Percentiles rank a stretch among this genome's conserved stretches.
phyloP scores from a whole-genome alignment of 2,113 vertebrate species.

The Brachyistius frenatus region DNA sequence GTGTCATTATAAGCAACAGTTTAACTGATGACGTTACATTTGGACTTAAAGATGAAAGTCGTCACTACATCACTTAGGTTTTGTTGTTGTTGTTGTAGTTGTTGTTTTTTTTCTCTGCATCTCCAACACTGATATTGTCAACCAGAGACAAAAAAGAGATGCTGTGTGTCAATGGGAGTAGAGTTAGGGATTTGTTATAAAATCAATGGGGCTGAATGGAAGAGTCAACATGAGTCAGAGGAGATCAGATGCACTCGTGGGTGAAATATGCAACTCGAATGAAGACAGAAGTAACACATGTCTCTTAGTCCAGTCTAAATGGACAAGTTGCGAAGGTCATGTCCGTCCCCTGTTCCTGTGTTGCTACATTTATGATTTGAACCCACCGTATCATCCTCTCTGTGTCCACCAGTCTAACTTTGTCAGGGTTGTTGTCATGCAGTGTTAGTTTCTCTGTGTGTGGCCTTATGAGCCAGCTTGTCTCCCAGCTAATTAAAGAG shows the following conservation, averaged over 20 bases:
- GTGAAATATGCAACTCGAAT: too few species aligned
- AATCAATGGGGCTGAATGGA: slow-evolving; percentile 29
- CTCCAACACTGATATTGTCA: background rate
- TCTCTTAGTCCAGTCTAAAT: background rate
- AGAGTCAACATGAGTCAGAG: slow-evolving; percentile 15
- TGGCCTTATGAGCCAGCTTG: slow-evolving; percentile 2
- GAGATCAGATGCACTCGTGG: background rate
- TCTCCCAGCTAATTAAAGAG: slow-evolving; percentile 37
- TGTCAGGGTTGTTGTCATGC: background rate
- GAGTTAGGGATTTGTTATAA: slow-evolving; percentile 18
- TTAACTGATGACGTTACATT: background rate
- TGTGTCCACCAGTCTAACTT: background rate
- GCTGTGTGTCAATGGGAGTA: background rate
- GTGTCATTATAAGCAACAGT: background rate
- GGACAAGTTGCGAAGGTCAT: background rate
- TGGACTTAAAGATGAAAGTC: too few species aligned
- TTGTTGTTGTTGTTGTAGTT: too few species aligned
- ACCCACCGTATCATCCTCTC: too few species aligned
- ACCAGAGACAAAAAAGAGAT: background rate
- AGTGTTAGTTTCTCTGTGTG: slow-evolving; percentile 14
- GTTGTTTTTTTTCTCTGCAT: background rate
- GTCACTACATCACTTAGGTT: too few species aligned
- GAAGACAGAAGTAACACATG: background rate
- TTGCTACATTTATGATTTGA: too few species aligned
- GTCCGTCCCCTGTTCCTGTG: background rate